Percentiles rank a stretch among this genome's conserved stretches.
These are phyloP conservation scores for Neolamprologus variostigma DNA, from an alignment of 2,113 vertebrate genomes.

Conservation along the genomic window DNA sequence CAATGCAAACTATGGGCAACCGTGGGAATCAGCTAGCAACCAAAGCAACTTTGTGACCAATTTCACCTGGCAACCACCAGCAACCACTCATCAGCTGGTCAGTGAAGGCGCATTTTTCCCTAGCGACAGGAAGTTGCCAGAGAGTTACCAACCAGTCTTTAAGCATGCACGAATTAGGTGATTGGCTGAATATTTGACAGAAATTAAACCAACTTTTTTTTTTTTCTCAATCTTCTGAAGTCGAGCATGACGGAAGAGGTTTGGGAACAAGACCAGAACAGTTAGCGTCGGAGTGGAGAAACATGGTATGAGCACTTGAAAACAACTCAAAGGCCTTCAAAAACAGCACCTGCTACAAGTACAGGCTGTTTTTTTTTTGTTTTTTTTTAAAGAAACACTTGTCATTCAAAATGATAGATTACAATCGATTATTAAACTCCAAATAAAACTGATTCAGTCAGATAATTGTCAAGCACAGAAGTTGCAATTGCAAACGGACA, in stretches of 20 bases:
- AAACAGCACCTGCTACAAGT: background rate
- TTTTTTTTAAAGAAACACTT: background rate
- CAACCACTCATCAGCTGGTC: background rate
- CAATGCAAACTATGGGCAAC: background rate
- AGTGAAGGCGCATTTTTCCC: background rate
- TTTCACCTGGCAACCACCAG: background rate
- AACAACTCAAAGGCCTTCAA: conserved; percentile 10
- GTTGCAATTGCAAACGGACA: background rate
- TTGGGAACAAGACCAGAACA: background rate
- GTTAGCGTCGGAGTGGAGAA: background rate
- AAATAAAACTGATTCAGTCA: background rate
- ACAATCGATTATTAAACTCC: conserved; percentile 25
- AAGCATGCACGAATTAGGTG: background rate
- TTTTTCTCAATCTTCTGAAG: fast-evolving
- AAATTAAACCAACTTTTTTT: background rate
- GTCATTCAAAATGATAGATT: background rate
- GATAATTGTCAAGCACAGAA: background rate
- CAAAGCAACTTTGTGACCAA: background rate
- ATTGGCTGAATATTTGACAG: background rate
- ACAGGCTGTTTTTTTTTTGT: background rate
- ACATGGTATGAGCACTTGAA: background rate
- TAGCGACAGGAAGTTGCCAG: background rate
- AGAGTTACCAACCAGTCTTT: background rate
- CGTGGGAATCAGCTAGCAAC: background rate
- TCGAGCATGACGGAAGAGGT: background rate